Conservation (phyloP, 2,113 vertebrate species). For the Thomomys bottae region DNA sequence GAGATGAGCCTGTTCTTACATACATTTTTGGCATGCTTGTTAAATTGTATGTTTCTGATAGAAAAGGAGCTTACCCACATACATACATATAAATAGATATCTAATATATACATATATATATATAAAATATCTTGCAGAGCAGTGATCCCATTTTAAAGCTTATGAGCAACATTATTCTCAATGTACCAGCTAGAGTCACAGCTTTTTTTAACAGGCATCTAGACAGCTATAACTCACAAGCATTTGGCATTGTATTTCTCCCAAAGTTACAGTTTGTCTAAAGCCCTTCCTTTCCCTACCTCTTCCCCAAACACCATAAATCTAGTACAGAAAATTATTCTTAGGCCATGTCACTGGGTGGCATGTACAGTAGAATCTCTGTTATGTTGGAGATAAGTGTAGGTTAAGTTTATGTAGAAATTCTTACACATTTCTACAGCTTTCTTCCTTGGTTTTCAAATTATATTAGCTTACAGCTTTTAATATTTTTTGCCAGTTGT, state of each 20-base stretch:
- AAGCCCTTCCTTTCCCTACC: neutral
- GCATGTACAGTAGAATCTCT: neutral
- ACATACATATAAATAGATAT: too few relatives aligned
- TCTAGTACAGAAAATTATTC: neutral
- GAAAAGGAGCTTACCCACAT: constrained; percentile 16
- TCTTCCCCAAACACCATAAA: neutral
- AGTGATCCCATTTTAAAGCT: constrained; percentile 50
- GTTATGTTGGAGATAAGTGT: neutral
- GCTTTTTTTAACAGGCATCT: constrained; percentile 34
- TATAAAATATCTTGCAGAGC: constrained; percentile 48
- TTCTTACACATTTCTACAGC: neutral
- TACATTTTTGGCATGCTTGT: constrained; percentile 51
- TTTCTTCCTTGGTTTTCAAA: constrained; percentile 40
- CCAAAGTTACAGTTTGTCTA: neutral
- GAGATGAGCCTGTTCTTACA: too few relatives aligned
- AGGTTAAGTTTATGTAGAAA: neutral
- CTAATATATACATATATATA: neutral
- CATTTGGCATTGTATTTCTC: neutral
- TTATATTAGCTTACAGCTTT: neutral
- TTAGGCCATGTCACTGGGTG: neutral
- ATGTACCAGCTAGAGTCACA: neutral
- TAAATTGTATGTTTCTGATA: constrained; percentile 52
- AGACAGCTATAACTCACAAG: constrained; percentile 42
- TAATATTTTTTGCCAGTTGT: too few relatives aligned
- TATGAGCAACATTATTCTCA: constrained; percentile 58